These are phyloP conservation scores for Dreissena rostriformis DNA, from an alignment of 1,140 invertebrate species.

Conservation along the genomic window DNA sequence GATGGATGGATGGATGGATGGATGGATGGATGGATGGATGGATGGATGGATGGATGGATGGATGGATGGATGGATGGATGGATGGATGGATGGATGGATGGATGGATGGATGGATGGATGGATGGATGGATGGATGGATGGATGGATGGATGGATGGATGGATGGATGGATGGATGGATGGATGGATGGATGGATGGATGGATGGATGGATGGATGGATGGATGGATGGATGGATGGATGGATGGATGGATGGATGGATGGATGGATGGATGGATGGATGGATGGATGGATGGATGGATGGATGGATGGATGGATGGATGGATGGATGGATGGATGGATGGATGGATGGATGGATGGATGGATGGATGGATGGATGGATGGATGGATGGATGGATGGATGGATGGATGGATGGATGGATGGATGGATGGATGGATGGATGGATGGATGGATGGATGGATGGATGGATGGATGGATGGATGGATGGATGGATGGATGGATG, in stretches of 20 bases:
- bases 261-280: not conserved
- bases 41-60: slow-evolving; percentile 4
- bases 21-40: slow-evolving; percentile 4
- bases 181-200: slow-evolving; percentile 4
- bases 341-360: not conserved
- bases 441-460: not conserved
- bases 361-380: not conserved
- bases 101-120: slow-evolving; percentile 4
- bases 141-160: slow-evolving; percentile 4
- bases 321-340: not conserved
- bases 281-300: not conserved
- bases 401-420: not conserved
- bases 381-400: not conserved
- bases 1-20: slow-evolving; percentile 4
- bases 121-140: slow-evolving; percentile 4
- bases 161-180: slow-evolving; percentile 4
- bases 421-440: not conserved
- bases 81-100: slow-evolving; percentile 4
- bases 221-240: slow-evolving; percentile 4
- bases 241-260: not conserved
- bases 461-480: not conserved
- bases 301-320: not conserved
- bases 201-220: slow-evolving; percentile 4
- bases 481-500: not conserved
- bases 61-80: slow-evolving; percentile 4